Conservation (phyloP, 1,140 invertebrate species). For the Centruroides vittatus region DNA sequence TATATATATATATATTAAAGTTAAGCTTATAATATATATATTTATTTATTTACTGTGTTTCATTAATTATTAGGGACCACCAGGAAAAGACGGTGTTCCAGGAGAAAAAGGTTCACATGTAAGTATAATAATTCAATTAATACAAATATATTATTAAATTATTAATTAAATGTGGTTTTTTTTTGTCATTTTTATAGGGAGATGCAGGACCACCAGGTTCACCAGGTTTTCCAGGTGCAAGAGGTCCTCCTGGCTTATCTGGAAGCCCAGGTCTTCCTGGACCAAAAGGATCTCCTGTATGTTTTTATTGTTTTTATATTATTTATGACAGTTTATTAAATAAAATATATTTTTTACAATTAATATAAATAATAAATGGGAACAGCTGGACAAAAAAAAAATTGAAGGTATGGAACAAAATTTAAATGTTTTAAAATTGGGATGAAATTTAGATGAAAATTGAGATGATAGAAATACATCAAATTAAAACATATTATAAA, state of each 20-base stretch:
- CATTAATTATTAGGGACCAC: slow-evolving; percentile 5
- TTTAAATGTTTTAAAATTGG: too few species aligned
- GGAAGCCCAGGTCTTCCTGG: slow-evolving; percentile 33
- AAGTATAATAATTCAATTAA: not conserved
- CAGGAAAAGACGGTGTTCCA: slow-evolving; percentile 33
- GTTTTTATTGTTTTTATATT: not conserved
- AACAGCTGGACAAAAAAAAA: too few species aligned
- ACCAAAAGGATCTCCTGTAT: slow-evolving; percentile 6
- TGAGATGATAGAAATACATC: too few species aligned
- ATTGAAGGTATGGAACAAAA: too few species aligned
- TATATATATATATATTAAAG: too few species aligned
- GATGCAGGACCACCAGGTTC: slow-evolving; percentile 15
- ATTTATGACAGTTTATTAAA: not conserved
- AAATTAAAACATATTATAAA: too few species aligned
- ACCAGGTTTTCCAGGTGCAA: slow-evolving; percentile 28
- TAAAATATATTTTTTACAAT: too few species aligned
- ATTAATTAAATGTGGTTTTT: not conserved
- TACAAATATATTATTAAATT: not conserved
- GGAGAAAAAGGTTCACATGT: slow-evolving; percentile 17
- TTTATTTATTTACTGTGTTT: too few species aligned
- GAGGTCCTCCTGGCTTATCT: slow-evolving; percentile 35
- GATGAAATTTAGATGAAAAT: too few species aligned
- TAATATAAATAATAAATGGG: too few species aligned
- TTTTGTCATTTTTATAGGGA: slow-evolving; percentile 5
- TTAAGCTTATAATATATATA: too few species aligned